phyloP scores from a whole-genome alignment of 2,888 invertebrate genomes.

The Drosophila neoperkinsi region DNA sequence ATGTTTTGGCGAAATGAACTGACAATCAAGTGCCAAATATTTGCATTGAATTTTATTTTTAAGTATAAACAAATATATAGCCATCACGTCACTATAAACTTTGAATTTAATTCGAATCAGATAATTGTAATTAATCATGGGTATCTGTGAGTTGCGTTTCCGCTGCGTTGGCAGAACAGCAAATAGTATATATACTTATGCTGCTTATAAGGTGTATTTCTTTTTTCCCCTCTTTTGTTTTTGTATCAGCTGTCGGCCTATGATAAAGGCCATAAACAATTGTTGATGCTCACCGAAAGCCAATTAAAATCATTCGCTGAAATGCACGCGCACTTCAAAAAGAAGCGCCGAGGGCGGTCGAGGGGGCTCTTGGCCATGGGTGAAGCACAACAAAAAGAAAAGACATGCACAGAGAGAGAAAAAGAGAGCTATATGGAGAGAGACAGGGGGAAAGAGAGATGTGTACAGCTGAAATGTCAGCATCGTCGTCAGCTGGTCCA shows the following conservation, averaged over 20 bases:
- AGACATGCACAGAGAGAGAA: constrained; percentile 6
- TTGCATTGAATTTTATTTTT: not conserved
- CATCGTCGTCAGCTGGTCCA: constrained; percentile 66
- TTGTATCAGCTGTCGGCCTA: constrained; percentile 55
- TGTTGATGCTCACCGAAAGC: constrained; percentile 61
- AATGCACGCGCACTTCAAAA: constrained; percentile 66
- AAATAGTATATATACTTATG: constrained; percentile 12
- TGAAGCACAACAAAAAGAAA: constrained; percentile 16
- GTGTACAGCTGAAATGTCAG: constrained; percentile 42
- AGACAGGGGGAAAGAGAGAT: not conserved
- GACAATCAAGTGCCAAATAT: constrained; percentile 15
- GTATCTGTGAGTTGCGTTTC: constrained; percentile 31
- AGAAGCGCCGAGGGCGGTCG: constrained; percentile 21
- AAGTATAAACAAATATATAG: not conserved
- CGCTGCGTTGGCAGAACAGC: constrained; percentile 23
- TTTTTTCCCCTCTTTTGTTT: not conserved
- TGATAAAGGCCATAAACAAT: constrained; percentile 64
- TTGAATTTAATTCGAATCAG: not conserved
- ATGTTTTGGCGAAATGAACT: constrained; percentile 7
- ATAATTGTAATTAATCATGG: not conserved
- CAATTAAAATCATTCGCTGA: constrained; percentile 74
- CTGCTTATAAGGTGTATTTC: constrained; percentile 11
- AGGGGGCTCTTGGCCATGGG: constrained; percentile 11
- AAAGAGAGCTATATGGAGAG: constrained; percentile 5
- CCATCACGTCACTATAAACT: not conserved